Conservation (phyloP, 2,888 invertebrate species). For the Luffia ferchaultella region DNA sequence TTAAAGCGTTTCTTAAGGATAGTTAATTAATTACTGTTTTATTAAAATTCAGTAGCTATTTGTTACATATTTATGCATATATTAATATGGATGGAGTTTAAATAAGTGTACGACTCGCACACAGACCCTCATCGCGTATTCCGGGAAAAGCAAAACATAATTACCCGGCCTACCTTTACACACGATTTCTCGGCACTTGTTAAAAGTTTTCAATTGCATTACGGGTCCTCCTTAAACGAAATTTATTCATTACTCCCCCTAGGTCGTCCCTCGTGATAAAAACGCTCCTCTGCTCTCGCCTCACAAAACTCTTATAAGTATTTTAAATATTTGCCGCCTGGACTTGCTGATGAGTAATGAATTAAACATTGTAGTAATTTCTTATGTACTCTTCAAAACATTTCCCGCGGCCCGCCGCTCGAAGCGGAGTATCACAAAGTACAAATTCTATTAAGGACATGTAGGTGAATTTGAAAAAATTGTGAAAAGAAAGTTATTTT, state of each 20-base stretch:
- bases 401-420: neutral
- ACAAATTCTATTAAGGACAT: no score
- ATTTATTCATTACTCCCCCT: constrained; percentile 62
- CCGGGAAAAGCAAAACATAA: constrained; percentile 42
- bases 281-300: constrained; percentile 36
- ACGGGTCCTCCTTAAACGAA: constrained; percentile 50
- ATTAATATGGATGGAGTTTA: no score
- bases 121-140: constrained; percentile 49
- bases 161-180: constrained; percentile 60
- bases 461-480: no score
- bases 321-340: constrained; percentile 60
- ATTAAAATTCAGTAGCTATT: no score
- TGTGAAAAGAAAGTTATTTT: no score
- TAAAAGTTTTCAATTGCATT: constrained; percentile 67
- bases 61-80: no score
- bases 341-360: constrained; percentile 50
- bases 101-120: neutral
- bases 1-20: no score
- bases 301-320: constrained; percentile 45
- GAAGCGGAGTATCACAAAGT: no score
- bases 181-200: constrained; percentile 64
- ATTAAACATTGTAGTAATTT: constrained; percentile 36
- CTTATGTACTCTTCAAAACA: neutral
- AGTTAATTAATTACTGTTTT: no score
- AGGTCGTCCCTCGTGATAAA: constrained; percentile 47